Conservation (phyloP, 2,113 vertebrate genomes). For the Cinclus cinclus region DNA sequence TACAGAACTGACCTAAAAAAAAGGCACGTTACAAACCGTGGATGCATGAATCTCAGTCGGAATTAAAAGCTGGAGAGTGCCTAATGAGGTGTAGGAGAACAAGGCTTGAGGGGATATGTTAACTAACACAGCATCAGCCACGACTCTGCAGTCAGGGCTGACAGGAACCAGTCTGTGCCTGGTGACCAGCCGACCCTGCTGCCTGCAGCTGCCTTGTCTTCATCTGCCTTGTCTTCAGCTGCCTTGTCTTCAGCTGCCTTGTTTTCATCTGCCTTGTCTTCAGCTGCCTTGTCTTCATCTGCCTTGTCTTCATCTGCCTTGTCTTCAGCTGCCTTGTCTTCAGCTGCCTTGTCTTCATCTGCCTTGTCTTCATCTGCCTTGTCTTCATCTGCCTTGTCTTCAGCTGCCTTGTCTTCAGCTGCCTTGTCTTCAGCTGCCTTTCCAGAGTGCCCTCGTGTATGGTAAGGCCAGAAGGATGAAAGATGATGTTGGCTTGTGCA, state of each 20-base stretch:
- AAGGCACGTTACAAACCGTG: fast-evolving
- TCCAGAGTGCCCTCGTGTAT: not conserved
- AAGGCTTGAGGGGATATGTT: not conserved
- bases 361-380: not conserved
- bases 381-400: not conserved
- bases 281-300: not conserved
- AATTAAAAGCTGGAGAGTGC: not conserved
- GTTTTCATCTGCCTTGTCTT: not conserved
- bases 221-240: fast-evolving
- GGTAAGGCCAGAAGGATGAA: fast-evolving
- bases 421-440: not conserved
- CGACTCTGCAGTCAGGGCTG: not conserved
- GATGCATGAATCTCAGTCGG: not conserved
- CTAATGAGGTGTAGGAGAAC: not conserved
- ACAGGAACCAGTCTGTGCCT: not conserved
- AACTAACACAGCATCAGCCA: conserved; percentile 10
- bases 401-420: not conserved
- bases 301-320: not conserved
- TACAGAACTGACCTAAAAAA: not conserved
- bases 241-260: fast-evolving
- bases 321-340: not conserved
- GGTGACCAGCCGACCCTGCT: not conserved
- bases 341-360: not conserved
- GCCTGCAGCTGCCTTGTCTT: not conserved
- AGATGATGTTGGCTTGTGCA: not conserved